These are phyloP conservation scores for Tillus elongatus DNA, from an alignment of 2,888 invertebrate genomes.

Conservation along the genomic window DNA sequence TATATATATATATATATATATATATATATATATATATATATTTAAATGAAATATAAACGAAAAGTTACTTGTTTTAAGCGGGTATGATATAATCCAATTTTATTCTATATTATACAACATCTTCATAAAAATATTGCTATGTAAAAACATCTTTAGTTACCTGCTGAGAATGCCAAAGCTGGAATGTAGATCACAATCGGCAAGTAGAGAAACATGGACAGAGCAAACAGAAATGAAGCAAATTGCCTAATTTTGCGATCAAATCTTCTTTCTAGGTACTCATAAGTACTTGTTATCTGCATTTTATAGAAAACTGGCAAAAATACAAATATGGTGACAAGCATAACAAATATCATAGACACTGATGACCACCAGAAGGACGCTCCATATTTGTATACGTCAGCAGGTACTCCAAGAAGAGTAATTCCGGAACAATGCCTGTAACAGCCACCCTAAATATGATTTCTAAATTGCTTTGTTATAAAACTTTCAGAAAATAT, in stretches of 20 bases:
- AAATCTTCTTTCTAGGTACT: slow-evolving; percentile 54
- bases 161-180: slow-evolving; percentile 54
- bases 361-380: slow-evolving; percentile 46
- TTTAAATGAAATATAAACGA: too few species aligned
- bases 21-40: too few species aligned
- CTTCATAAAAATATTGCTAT: not conserved
- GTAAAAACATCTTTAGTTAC: slow-evolving; percentile 36
- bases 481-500: not conserved
- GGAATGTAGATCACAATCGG: slow-evolving; percentile 60
- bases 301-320: slow-evolving; percentile 57
- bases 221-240: slow-evolving; percentile 49
- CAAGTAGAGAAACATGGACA: slow-evolving; percentile 47
- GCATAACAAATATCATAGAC: slow-evolving; percentile 35
- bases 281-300: slow-evolving; percentile 56
- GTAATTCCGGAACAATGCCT: slow-evolving; percentile 65
- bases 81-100: too few species aligned
- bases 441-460: slow-evolving; percentile 15
- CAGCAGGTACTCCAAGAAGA: slow-evolving; percentile 59
- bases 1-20: too few species aligned
- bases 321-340: slow-evolving; percentile 35
- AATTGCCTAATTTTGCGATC: slow-evolving; percentile 48
- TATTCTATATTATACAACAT: too few species aligned
- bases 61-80: too few species aligned
- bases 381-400: slow-evolving; percentile 59
- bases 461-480: not conserved